A percentile compares a stretch with the other conserved stretches of the same genome.
These are phyloP conservation scores for Esperia sulphurella DNA, from an alignment of 2,888 invertebrate genomes.

Conservation along the genomic window DNA sequence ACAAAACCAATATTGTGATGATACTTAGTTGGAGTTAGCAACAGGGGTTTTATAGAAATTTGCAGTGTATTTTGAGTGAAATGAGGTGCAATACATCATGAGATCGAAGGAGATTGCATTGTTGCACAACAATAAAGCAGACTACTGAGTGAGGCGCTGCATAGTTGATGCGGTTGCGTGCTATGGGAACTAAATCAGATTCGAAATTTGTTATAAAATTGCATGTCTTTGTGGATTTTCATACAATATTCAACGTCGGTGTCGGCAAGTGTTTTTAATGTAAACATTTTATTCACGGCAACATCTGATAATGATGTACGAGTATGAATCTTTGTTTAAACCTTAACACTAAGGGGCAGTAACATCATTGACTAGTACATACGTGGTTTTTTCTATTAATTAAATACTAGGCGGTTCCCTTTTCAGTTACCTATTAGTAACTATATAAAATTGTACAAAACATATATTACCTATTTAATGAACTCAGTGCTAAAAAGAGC, in stretches of 20 bases:
- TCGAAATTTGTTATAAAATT: constrained; percentile 58
- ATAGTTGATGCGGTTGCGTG: constrained; percentile 65
- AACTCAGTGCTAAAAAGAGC: not conserved
- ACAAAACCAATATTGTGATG: constrained; percentile 69
- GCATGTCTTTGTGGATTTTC: constrained; percentile 17
- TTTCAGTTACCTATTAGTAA: no score
- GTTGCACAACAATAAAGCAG: constrained; percentile 60
- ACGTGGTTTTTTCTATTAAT: no score
- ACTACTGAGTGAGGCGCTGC: constrained; percentile 46
- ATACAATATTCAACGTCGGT: not conserved
- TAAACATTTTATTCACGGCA: no score
- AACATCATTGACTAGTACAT: no score
- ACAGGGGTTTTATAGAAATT: constrained; percentile 29
- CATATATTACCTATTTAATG: no score
- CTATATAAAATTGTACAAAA: no score
- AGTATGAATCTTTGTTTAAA: no score
- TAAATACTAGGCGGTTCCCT: no score
- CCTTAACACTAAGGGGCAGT: no score
- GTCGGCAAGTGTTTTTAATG: no score
- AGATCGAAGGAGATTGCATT: constrained; percentile 69
- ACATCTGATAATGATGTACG: no score
- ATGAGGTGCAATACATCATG: constrained; percentile 67
- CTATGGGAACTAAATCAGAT: constrained; percentile 67
- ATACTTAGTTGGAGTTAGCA: constrained; percentile 46
- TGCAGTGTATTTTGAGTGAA: constrained; percentile 51